Percentiles rank a stretch among this genome's conserved stretches.
phyloP scores from a whole-genome alignment of 1,140 invertebrate genomes.

The Zaprionus vittiger region DNA sequence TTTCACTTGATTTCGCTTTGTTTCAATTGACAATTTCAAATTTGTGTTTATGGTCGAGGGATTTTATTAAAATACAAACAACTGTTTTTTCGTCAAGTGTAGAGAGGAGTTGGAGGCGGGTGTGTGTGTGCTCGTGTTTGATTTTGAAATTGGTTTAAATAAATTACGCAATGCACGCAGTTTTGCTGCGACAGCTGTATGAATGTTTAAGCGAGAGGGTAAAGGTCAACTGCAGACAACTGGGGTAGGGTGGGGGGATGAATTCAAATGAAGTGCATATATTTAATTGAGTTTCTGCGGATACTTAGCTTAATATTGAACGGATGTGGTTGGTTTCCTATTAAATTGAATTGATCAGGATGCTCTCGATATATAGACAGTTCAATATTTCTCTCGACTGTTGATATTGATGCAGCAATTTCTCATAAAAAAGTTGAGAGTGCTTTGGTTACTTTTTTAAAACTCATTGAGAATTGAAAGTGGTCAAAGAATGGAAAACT shows the following conservation, averaged over 20 bases:
- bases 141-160: slow-evolving; percentile 35
- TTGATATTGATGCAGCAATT: background rate
- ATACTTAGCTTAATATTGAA: background rate
- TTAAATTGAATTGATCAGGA: background rate
- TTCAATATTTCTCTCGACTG: background rate
- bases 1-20: slow-evolving; percentile 43
- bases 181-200: slow-evolving; percentile 4
- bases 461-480: too few species aligned
- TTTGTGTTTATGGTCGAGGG: slow-evolving; percentile 24
- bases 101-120: background rate
- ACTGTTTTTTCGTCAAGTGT: background rate
- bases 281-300: background rate
- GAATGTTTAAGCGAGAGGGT: background rate
- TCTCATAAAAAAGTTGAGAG: background rate
- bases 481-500: too few species aligned
- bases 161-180: slow-evolving; percentile 8
- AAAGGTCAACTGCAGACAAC: background rate
- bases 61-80: slow-evolving; percentile 7
- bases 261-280: slow-evolving; percentile 2
- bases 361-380: background rate
- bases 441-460: too few species aligned
- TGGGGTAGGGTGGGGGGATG: background rate
- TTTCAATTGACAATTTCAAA: slow-evolving; percentile 22
- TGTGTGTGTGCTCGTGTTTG: background rate
- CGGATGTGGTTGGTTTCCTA: background rate